Percentiles rank a stretch among this genome's conserved stretches.
These are phyloP conservation scores for Rutilus rutilus DNA, from an alignment of 2,113 vertebrate genomes.

Conservation along the genomic window DNA sequence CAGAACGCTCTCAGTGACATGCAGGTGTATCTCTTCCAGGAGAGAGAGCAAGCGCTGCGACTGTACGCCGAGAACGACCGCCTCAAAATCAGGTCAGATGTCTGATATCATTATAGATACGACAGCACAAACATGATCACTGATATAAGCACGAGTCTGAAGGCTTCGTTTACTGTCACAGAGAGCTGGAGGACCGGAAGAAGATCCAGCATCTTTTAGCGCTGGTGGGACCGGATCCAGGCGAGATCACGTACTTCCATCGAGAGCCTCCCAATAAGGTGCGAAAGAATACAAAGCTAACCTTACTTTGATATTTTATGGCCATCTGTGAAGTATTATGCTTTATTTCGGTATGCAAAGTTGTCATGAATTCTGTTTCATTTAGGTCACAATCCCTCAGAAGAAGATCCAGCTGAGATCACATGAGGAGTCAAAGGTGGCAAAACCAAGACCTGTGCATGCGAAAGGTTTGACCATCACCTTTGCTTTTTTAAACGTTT, in stretches of 20 bases:
- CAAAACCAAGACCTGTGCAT: slow-evolving; percentile 62
- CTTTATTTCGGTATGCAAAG: not conserved
- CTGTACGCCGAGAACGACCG: slow-evolving; percentile 94
- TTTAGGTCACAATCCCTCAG: slow-evolving; percentile 85
- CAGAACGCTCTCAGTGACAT: slow-evolving; percentile 94
- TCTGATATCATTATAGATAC: no score
- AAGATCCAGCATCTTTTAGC: slow-evolving; percentile 92
- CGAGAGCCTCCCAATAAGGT: slow-evolving; percentile 92
- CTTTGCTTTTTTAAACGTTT: not conserved
- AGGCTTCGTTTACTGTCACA: slow-evolving; percentile 59
- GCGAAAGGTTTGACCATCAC: slow-evolving; percentile 67
- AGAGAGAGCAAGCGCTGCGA: slow-evolving; percentile 89
- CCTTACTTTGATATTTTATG: not conserved
- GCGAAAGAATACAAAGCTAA: slow-evolving; percentile 28
- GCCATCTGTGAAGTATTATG: not conserved
- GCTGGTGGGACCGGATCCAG: slow-evolving; percentile 82
- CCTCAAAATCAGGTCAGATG: slow-evolving; percentile 89
- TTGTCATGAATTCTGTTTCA: slow-evolving; percentile 1
- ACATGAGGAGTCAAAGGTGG: slow-evolving; percentile 64
- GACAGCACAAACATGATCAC: not conserved
- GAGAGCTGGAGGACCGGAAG: slow-evolving; percentile 92
- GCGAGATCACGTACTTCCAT: slow-evolving; percentile 92
- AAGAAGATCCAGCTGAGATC: slow-evolving; percentile 66
- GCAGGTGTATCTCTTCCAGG: slow-evolving; percentile 94
- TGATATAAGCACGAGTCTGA: not conserved